These are phyloP conservation scores for Vombatus ursinus DNA, from an alignment of 2,113 vertebrate genomes.

Conservation along the genomic window DNA sequence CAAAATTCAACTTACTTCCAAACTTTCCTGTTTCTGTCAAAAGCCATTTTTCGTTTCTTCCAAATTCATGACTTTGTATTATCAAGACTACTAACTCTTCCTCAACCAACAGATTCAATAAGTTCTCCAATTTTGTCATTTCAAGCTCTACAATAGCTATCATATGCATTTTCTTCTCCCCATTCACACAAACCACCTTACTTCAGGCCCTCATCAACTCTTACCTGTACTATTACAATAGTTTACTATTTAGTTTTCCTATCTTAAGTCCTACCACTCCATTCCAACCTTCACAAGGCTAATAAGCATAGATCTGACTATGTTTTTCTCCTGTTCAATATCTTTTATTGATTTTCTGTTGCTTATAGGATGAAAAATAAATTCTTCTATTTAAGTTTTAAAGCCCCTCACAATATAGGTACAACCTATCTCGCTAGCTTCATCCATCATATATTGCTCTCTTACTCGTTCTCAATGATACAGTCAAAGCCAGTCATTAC, in stretches of 20 bases:
- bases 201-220: background rate
- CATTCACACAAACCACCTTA: background rate
- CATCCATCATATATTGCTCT: background rate
- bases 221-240: background rate
- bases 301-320: background rate
- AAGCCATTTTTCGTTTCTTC: no score
- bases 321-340: background rate
- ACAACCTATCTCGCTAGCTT: background rate
- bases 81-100: no score
- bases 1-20: background rate
- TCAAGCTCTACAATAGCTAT: background rate
- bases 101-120: no score
- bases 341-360: background rate
- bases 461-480: background rate
- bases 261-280: background rate
- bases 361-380: background rate
- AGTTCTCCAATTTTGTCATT: background rate
- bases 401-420: no score
- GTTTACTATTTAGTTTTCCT: background rate
- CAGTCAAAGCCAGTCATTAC: background rate
- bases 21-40: background rate
- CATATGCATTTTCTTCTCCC: background rate
- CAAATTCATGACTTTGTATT: no score
- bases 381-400: no score
- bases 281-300: no score